Evolutionary conservation across 92 coral and sea anemone genomes (phyloP).

Genomic region (Porites divaricata): DNA sequence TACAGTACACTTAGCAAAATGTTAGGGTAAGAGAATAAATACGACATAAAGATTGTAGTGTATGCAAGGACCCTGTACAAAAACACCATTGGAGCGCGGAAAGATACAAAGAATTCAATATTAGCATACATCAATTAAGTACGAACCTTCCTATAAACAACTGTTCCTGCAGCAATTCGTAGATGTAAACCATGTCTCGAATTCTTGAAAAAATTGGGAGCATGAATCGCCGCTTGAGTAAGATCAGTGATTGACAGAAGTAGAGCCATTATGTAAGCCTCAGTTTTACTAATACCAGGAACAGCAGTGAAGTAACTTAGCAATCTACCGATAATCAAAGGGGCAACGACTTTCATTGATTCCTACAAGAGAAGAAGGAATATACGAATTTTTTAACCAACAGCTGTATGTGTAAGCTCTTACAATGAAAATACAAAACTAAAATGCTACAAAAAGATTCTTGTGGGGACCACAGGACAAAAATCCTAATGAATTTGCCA

Average conservation of each 20-base stretch:
- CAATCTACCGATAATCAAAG: conserved; percentile 83
- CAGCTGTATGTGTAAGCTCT: background rate
- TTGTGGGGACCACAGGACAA: background rate
- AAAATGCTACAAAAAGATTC: background rate
- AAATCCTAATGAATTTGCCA: too few species aligned
- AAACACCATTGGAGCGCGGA: too few species aligned
- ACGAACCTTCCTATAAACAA: conserved; percentile 90
- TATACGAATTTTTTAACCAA: background rate
- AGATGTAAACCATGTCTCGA: conserved; percentile 82
- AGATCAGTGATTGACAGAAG: conserved; percentile 57
- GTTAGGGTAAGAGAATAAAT: too few species aligned
- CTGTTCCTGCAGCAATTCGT: conserved; percentile 72
- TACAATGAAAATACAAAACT: background rate
- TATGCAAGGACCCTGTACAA: too few species aligned
- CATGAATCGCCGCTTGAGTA: conserved; percentile 60
- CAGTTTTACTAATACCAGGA: conserved; percentile 62
- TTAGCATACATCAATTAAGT: too few species aligned
- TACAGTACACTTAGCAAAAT: too few species aligned
- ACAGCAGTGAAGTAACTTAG: conserved; percentile 80
- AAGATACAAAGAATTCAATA: too few species aligned
- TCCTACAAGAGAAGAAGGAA: conserved; percentile 50
- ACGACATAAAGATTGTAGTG: too few species aligned
- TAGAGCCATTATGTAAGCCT: conserved; percentile 73
- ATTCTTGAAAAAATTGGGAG: conserved; percentile 75
- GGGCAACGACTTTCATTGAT: conserved; percentile 61